Evolutionary conservation across 1,140 invertebrate genomes (phyloP).

Genomic region (Pogonomyrmex barbatus): DNA sequence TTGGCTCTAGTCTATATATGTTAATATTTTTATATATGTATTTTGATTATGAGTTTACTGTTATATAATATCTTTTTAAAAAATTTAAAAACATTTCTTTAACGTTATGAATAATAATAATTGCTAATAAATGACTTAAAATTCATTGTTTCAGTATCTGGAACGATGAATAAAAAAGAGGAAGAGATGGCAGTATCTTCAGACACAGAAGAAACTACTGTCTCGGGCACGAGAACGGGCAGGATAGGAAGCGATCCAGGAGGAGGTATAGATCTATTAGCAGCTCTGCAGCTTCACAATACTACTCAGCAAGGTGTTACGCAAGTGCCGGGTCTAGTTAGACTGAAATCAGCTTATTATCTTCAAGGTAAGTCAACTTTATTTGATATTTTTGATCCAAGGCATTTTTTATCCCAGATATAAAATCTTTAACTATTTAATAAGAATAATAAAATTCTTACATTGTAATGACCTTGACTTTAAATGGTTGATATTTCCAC

Average conservation of each 20-base stretch:
- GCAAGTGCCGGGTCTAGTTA: constrained; percentile 86
- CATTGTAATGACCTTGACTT: not conserved
- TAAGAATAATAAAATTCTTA: not conserved
- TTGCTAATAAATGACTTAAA: constrained; percentile 3
- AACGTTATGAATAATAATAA: not conserved
- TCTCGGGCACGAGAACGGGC: constrained; percentile 73
- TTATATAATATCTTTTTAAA: not conserved
- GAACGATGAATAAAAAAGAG: constrained; percentile 81
- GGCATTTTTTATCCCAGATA: not conserved
- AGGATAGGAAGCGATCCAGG: constrained; percentile 79
- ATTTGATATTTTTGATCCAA: not conserved
- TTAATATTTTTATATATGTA: not conserved
- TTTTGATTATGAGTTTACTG: not conserved
- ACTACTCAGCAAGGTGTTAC: constrained; percentile 87
- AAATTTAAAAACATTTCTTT: not conserved
- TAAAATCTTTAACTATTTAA: constrained; percentile 11
- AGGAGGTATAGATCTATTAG: constrained; percentile 87
- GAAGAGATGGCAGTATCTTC: constrained; percentile 78
- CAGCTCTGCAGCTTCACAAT: constrained; percentile 88
- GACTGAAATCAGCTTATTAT: constrained; percentile 88
- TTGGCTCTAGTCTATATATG: not conserved
- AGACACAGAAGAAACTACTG: constrained; percentile 72
- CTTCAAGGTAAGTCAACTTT: constrained; percentile 84
- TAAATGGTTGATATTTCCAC: not conserved
- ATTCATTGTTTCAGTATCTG: constrained; percentile 79